Percentiles rank a stretch among this genome's conserved stretches.
Conservation (phyloP, 2,797 vertebrate species). For the Vespertilio murinus region DNA sequence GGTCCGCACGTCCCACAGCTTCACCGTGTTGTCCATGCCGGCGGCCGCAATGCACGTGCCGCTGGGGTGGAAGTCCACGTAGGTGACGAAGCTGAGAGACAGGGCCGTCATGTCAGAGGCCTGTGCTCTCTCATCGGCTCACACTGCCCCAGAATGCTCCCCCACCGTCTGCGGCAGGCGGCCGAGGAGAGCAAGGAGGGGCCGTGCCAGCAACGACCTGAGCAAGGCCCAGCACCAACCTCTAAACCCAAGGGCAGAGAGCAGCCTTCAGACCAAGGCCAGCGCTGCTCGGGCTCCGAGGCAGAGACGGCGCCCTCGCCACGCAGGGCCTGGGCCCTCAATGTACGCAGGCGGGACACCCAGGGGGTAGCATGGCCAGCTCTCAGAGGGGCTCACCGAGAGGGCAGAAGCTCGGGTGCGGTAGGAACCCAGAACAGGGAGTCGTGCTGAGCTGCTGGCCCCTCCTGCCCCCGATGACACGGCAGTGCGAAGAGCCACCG, state of each 20-base stretch:
- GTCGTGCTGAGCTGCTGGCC: neutral
- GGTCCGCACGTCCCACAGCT: conserved; percentile 96
- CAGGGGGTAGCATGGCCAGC: neutral
- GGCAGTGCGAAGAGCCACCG: neutral
- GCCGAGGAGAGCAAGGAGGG: neutral
- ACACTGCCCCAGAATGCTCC: neutral
- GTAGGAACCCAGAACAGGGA: neutral
- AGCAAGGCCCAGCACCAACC: neutral
- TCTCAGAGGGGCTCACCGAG: neutral
- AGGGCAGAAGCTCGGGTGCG: neutral
- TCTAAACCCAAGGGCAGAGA: neutral
- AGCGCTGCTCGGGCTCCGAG: neutral
- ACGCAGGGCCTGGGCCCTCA: neutral
- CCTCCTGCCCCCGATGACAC: neutral
- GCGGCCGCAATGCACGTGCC: conserved; percentile 93
- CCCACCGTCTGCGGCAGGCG: neutral
- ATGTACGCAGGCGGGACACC: neutral
- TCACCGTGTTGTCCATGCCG: conserved; percentile 93
- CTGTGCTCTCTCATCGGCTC: neutral
- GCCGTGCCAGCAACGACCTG: neutral
- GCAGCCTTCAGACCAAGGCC: neutral
- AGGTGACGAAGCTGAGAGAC: conserved; percentile 89
- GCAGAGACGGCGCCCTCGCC: neutral
- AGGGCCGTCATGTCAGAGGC: fast-evolving
- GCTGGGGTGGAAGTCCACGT: conserved; percentile 95